These are phyloP conservation scores for Papilio gigon DNA, from an alignment of 2,888 invertebrate species.

Conservation along the genomic window DNA sequence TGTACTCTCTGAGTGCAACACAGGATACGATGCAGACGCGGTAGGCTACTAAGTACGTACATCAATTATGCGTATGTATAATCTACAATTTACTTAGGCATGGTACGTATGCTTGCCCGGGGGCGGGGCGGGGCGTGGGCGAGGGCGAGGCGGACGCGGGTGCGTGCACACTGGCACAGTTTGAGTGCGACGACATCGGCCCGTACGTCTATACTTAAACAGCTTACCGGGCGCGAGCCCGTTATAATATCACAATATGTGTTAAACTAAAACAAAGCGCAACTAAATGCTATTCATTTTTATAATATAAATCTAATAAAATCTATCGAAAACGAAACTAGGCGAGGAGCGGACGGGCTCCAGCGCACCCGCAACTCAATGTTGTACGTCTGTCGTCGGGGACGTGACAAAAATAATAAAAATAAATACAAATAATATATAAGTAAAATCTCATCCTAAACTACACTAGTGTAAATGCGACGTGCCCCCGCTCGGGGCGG, in stretches of 20 bases:
- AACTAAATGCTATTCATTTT: conserved; percentile 66
- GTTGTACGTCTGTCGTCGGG: conserved; percentile 2
- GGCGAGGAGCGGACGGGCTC: conserved; percentile 53
- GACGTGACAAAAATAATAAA: conserved; percentile 47
- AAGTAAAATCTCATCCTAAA: conserved; percentile 40
- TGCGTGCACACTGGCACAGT: background rate
- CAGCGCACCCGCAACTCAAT: background rate
- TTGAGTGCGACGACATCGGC: conserved; percentile 44
- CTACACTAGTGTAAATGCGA: conserved; percentile 48
- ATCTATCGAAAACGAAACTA: conserved; percentile 67
- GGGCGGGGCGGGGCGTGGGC: background rate
- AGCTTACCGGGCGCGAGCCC: conserved; percentile 75
- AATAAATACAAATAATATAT: conserved; percentile 40
- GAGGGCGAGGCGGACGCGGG: conserved; percentile 5
- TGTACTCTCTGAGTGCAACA: conserved; percentile 62
- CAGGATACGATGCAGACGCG: conserved; percentile 65
- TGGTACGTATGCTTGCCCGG: background rate
- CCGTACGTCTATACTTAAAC: conserved; percentile 56
- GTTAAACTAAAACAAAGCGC: conserved; percentile 73
- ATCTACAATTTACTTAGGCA: too few species aligned
- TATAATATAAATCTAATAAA: conserved; percentile 60
- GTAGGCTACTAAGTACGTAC: too few species aligned
- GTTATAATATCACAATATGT: conserved; percentile 77
- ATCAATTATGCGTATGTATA: too few species aligned
- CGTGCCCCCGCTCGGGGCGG: conserved; percentile 45